Evolutionary conservation across 2,797 vertebrate species (phyloP).

Genomic region (Rhadinocentrus ornatus): DNA sequence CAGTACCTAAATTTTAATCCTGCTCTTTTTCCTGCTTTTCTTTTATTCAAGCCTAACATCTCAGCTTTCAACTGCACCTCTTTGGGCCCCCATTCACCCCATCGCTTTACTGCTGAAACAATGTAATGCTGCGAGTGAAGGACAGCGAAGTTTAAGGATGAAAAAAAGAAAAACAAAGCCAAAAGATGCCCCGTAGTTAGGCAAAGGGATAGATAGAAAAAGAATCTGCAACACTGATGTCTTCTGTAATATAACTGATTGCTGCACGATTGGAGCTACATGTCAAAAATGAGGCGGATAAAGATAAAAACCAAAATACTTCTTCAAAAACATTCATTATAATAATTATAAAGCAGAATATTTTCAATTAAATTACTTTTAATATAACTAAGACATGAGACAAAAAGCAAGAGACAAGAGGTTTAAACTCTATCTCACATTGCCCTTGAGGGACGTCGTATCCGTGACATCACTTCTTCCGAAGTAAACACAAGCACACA

Average conservation of each 20-base stretch:
- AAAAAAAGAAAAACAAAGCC: conserved; percentile 15
- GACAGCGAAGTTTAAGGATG: conserved; percentile 27
- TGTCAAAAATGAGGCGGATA: conserved; percentile 26
- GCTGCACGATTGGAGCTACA: conserved; percentile 20
- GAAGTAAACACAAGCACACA: conserved; percentile 79
- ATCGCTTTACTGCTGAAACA: conserved; percentile 26
- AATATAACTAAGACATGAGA: conserved; percentile 14
- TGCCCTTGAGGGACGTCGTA: conserved; percentile 68
- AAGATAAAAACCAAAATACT: conserved; percentile 18
- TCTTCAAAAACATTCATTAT: conserved; percentile 5
- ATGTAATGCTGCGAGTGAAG: conserved; percentile 24
- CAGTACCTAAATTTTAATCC: conserved; percentile 57
- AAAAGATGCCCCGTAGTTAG: conserved; percentile 6
- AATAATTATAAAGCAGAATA: not conserved
- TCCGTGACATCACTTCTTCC: conserved; percentile 84
- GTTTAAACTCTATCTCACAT: conserved; percentile 72
- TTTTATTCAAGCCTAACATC: conserved; percentile 40
- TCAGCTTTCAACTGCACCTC: conserved; percentile 30
- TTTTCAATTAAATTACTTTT: conserved; percentile 11
- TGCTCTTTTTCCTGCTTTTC: conserved; percentile 34
- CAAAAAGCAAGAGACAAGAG: conserved; percentile 52
- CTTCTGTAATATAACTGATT: conserved; percentile 1
- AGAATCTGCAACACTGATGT: conserved; percentile 6
- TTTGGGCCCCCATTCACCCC: conserved; percentile 18
- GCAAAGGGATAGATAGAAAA: conserved; percentile 20